Percentiles rank a stretch among this genome's conserved stretches.
Conservation (phyloP, 2,113 vertebrate species). For the Mustelus asterias region DNA sequence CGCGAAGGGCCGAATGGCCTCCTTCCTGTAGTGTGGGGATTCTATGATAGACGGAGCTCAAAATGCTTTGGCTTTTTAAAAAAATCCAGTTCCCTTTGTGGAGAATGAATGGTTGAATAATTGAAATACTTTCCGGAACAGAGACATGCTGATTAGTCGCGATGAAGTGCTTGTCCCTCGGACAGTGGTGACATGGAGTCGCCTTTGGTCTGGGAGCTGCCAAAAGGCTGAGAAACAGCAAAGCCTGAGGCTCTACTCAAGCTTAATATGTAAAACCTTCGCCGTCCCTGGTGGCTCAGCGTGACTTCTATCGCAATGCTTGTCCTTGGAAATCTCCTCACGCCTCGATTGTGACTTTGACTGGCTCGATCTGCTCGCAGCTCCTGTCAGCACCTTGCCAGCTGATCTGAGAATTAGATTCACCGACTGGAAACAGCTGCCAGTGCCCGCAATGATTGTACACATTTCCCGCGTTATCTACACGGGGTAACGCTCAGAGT, state of each 20-base stretch:
- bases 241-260: background rate
- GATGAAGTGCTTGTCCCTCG: no score
- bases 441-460: background rate
- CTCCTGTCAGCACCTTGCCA: background rate
- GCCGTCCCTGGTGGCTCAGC: no score
- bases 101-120: background rate
- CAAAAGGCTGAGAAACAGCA: background rate
- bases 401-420: background rate
- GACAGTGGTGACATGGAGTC: background rate
- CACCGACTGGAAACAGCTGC: background rate
- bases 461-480: background rate
- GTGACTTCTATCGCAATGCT: background rate
- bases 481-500: background rate
- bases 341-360: background rate
- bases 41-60: background rate
- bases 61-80: background rate
- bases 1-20: no score
- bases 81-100: background rate
- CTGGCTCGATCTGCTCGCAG: background rate
- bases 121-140: background rate
- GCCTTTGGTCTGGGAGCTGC: background rate
- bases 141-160: background rate
- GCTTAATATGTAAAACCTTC: background rate
- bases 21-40: no score
- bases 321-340: background rate